phyloP scores from a whole-genome alignment of 2,797 vertebrate species.

The Margarornis squamiger region DNA sequence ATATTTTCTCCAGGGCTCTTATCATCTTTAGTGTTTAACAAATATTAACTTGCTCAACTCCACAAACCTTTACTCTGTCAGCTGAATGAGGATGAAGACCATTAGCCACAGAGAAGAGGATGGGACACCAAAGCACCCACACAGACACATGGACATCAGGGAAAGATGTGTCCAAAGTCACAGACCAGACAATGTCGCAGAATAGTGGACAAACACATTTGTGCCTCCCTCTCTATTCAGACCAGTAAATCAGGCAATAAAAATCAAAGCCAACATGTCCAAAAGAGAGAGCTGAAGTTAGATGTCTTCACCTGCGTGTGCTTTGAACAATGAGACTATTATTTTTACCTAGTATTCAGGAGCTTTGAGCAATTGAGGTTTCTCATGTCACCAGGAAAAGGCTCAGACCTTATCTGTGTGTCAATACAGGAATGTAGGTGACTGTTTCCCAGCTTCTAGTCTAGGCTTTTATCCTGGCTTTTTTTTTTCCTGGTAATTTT shows the following conservation, averaged over 20 bases:
- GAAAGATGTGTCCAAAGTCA: neutral
- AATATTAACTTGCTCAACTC: neutral
- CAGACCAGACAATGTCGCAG: neutral
- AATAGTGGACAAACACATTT: neutral
- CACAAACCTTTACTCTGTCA: neutral
- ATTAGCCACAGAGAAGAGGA: neutral
- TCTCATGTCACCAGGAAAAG: neutral
- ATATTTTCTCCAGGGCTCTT: neutral
- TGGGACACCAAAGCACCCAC: neutral
- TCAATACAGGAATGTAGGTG: neutral
- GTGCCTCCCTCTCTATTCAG: neutral
- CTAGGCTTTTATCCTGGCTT: neutral
- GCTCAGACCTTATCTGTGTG: neutral
- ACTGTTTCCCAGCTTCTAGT: neutral
- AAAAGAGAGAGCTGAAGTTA: neutral
- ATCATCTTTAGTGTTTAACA: neutral
- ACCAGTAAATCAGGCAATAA: neutral
- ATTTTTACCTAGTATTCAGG: constrained; percentile 1
- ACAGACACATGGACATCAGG: neutral
- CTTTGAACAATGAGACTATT: neutral
- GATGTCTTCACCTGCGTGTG: neutral
- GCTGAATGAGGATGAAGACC: neutral
- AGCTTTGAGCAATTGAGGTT: neutral
- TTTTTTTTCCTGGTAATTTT: neutral
- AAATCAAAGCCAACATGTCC: neutral